These are phyloP conservation scores for Bradypodion ventrale DNA, from an alignment of 2,797 vertebrate species.

Conservation along the genomic window DNA sequence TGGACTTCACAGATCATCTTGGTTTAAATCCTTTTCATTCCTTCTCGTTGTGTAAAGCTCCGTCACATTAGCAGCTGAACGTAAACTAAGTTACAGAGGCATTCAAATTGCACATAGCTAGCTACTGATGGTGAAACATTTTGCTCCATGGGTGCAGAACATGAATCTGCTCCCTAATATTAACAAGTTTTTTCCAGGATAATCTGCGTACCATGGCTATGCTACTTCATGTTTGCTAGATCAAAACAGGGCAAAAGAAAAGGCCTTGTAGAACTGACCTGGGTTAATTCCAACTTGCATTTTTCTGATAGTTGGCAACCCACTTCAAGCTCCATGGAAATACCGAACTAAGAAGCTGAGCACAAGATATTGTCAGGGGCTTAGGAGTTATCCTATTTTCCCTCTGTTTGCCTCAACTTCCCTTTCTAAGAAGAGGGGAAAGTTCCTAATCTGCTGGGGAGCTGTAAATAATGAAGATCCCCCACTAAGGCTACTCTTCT, in stretches of 20 bases:
- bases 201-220: background rate
- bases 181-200: background rate
- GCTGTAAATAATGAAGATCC: background rate
- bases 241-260: background rate
- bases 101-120: no score
- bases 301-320: background rate
- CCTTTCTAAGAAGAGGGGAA: background rate
- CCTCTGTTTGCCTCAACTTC: background rate
- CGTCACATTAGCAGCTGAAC: no score
- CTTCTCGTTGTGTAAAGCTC: no score
- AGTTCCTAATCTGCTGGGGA: background rate
- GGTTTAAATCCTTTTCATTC: no score
- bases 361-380: background rate
- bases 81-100: no score
- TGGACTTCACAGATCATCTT: background rate
- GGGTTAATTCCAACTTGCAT: background rate
- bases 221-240: background rate
- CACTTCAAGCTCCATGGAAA: background rate
- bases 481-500: background rate
- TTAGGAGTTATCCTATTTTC: background rate
- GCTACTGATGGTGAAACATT: no score
- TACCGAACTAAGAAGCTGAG: background rate
- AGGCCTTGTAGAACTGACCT: background rate
- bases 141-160: no score
- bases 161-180: no score